Percentiles rank a stretch among this genome's conserved stretches.
Conservation (phyloP, 53 echinoderm and acorn worm genomes). For the Temnopleurus reevesii region DNA sequence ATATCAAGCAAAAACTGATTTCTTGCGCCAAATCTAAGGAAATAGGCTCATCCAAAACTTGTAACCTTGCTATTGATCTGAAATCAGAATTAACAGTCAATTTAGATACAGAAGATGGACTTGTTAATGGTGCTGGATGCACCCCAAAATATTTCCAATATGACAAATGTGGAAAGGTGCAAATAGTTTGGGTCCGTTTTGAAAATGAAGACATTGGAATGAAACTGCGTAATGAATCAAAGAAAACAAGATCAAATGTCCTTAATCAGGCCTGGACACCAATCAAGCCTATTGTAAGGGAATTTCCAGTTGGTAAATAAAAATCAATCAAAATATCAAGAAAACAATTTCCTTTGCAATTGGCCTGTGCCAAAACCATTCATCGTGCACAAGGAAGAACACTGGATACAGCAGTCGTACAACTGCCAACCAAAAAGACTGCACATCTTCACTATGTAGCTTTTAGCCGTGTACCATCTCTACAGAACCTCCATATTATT, state of each 20-base stretch:
- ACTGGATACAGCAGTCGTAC: conserved; percentile 19
- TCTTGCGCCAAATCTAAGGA: neutral
- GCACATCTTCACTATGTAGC: conserved; percentile 34
- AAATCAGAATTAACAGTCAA: conserved; percentile 12
- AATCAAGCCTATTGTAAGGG: neutral
- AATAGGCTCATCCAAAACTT: conserved; percentile 14
- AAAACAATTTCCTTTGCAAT: conserved; percentile 32
- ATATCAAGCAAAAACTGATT: conserved; percentile 24
- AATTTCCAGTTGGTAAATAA: conserved; percentile 46
- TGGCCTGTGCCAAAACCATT: conserved; percentile 26
- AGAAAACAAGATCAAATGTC: neutral
- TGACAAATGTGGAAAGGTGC: neutral
- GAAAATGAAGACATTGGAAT: conserved; percentile 6
- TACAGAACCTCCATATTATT: neutral
- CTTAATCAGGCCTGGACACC: conserved; percentile 10
- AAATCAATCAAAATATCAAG: conserved; percentile 16
- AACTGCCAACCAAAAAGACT: conserved; percentile 6
- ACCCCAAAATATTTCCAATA: conserved; percentile 12
- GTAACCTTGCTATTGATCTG: conserved; percentile 1
- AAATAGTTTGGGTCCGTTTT: conserved; percentile 24
- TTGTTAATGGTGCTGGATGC: conserved; percentile 40
- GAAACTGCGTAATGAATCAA: conserved; percentile 12
- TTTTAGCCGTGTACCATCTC: conserved; percentile 1
- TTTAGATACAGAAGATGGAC: conserved; percentile 36
- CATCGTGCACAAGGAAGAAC: conserved; percentile 33